Conservation (phyloP, 1,140 invertebrate species). For the Drosophila neocordata region DNA sequence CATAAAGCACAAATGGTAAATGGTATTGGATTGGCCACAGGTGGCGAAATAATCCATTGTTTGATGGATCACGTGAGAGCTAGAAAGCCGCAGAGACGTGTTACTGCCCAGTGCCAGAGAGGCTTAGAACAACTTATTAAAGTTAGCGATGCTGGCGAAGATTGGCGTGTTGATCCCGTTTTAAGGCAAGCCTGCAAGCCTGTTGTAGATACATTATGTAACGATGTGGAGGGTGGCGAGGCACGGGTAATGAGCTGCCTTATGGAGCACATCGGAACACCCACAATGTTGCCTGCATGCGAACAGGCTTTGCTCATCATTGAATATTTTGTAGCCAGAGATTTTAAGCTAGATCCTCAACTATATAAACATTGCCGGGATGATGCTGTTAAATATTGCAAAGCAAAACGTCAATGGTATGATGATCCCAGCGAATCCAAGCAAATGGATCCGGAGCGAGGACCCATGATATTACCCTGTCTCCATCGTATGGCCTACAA, state of each 20-base stretch:
- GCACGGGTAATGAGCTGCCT: constrained; percentile 95
- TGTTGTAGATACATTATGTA: constrained; percentile 90
- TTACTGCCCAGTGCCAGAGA: constrained; percentile 88
- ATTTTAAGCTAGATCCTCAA: constrained; percentile 96
- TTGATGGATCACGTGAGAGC: constrained; percentile 95
- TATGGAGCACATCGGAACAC: constrained; percentile 94
- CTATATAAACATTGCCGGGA: constrained; percentile 93
- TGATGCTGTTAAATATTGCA: constrained; percentile 93
- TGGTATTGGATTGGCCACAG: constrained; percentile 83
- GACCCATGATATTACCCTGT: constrained; percentile 94
- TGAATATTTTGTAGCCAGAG: constrained; percentile 97
- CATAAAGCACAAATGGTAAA: constrained; percentile 84
- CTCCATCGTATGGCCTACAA: constrained; percentile 94
- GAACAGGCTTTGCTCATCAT: constrained; percentile 96
- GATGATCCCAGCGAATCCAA: constrained; percentile 81
- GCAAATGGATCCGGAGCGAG: constrained; percentile 88
- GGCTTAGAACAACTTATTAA: constrained; percentile 90
- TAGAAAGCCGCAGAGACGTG: constrained; percentile 85
- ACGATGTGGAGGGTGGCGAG: constrained; percentile 87
- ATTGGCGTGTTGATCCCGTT: constrained; percentile 96
- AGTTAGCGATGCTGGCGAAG: constrained; percentile 92
- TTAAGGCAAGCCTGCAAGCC: constrained; percentile 92
- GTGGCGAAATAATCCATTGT: constrained; percentile 96
- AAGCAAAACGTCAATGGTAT: constrained; percentile 91
- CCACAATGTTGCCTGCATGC: constrained; percentile 94